Evolutionary conservation across 2,113 vertebrate genomes (phyloP).

Genomic region (Microcebus ravelobensis): DNA sequence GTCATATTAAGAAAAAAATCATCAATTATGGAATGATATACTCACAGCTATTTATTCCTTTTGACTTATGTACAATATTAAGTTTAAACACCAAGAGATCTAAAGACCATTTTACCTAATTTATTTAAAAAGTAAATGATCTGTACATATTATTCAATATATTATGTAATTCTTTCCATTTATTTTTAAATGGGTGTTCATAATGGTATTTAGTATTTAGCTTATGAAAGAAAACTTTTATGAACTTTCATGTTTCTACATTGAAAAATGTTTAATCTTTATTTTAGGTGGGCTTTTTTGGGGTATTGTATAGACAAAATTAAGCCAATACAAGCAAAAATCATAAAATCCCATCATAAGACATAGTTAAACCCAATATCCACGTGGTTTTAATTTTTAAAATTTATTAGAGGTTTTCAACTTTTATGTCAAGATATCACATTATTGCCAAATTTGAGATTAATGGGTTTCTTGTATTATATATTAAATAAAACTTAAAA

Average conservation of each 20-base stretch:
- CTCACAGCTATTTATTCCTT: neutral
- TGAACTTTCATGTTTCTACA: neutral
- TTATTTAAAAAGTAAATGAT: neutral
- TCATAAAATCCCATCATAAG: slow-evolving; percentile 18
- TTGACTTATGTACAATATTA: neutral
- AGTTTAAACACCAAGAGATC: neutral
- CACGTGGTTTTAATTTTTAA: slow-evolving; percentile 43
- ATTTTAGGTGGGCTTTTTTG: neutral
- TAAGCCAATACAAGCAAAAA: slow-evolving; percentile 39
- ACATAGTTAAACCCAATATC: slow-evolving; percentile 45
- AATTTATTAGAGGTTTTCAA: slow-evolving; percentile 61
- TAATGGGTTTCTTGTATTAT: slow-evolving; percentile 54
- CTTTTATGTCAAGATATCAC: slow-evolving; percentile 41
- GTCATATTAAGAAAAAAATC: neutral
- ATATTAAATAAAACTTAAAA: neutral
- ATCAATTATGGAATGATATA: neutral
- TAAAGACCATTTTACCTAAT: neutral
- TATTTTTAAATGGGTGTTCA: neutral
- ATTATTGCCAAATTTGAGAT: slow-evolving; percentile 44
- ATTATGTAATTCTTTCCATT: neutral
- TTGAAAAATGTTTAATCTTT: neutral
- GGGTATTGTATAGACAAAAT: neutral
- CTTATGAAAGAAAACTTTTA: neutral
- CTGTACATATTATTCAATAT: neutral
- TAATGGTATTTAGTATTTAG: neutral